Evolutionary conservation across 2,888 invertebrate species (phyloP).

Genomic region (Theretra japonica): DNA sequence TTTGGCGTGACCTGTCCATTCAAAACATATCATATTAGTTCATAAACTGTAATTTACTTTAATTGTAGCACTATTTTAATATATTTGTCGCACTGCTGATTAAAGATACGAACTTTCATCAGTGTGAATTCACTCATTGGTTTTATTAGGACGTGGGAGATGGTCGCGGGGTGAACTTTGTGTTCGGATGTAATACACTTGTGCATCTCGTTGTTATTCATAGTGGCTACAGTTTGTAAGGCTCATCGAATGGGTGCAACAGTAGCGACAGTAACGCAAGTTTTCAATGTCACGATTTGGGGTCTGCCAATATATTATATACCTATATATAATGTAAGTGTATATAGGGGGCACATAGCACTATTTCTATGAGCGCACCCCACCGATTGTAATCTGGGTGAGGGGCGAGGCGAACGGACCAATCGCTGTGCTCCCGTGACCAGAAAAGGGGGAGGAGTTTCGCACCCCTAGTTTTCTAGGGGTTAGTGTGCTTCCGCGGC

Average conservation of each 20-base stretch:
- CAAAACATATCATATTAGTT: too few species aligned
- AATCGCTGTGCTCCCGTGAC: conserved; percentile 83
- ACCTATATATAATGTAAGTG: conserved; percentile 64
- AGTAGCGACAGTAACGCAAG: conserved; percentile 44
- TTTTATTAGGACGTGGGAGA: background rate
- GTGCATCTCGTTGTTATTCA: conserved; percentile 2
- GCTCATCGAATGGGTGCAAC: conserved; percentile 25
- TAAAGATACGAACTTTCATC: background rate
- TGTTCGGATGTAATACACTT: background rate
- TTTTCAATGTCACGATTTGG: conserved; percentile 79
- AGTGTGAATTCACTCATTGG: background rate
- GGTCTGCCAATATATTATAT: conserved; percentile 69
- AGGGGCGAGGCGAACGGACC: conserved; percentile 81
- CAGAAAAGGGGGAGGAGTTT: conserved; percentile 85
- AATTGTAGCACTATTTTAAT: background rate
- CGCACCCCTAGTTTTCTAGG: conserved; percentile 85
- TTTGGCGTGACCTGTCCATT: too few species aligned
- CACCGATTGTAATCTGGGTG: conserved; percentile 84
- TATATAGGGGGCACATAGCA: conserved; percentile 77
- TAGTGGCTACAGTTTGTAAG: background rate
- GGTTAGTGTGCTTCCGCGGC: conserved; percentile 85
- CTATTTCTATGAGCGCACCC: conserved; percentile 84
- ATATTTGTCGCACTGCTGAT: background rate
- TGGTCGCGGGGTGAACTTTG: background rate
- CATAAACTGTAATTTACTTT: too few species aligned